Base-by-base conservation (phyloP, 1,140 invertebrate genomes). In the Belonocnema kinseyi region DNA sequence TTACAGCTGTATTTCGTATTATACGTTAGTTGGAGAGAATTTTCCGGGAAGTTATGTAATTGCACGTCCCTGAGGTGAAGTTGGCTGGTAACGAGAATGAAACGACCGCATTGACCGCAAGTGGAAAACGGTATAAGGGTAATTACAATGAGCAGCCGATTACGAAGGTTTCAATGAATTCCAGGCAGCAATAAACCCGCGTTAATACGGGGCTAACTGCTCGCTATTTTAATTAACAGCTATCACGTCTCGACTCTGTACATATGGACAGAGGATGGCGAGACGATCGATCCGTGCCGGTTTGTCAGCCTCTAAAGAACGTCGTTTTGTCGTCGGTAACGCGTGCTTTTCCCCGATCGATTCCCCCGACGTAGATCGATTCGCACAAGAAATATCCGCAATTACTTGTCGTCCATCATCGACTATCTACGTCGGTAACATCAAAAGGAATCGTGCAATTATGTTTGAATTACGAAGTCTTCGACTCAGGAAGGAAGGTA, bases 191-290 rank as follows among this genome's bases (percentile, higher is more conserved):
- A 88, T 88, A 88, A 89, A 89, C 81, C 80, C 83, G 80, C 86
- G 86, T 89, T 89, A 88, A 90, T 89, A 86, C 86, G 80, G 83
- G 77, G 82, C 86, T 87, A 88, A 89, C 85, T 83, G 81, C 83
- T 87, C 84, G 88, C 87, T 88, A 89, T 89, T 90, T 90, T 90
- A 90, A 90, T 90, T 90, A 90, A 90, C 87, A 83, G 84, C 82
- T 82, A 77, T 83, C 85, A 82, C 58, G 77, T 80, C 71, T 72
- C 52, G 50, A 78, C 61, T 73, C 54, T 73, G 74, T 74, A 77
- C 73, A 80, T 80, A 66, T 50, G 66, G 76, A 66, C 73, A 56
- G 52, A 75, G 61, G 26, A 66, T 77, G 50, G 75, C 70, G 21
- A 77, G 50, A 74, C 74, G 75, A 51, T 74, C 50, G 51, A 53